Evolutionary conservation across 2,888 invertebrate genomes (phyloP).

Genomic region (Epirrhoe tristata): DNA sequence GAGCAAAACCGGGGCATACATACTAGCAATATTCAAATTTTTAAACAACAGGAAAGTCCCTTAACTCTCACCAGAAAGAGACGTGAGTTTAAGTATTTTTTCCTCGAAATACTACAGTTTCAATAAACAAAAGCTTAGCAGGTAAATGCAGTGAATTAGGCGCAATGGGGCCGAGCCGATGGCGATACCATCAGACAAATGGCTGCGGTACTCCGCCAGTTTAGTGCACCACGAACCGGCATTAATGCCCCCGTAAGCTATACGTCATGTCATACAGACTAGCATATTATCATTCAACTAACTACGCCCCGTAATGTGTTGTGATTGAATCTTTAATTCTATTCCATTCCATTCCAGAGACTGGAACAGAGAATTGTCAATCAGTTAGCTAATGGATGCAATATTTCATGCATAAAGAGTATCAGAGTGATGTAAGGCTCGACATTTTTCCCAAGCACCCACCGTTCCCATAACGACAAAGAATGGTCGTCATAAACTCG

Average conservation of each 20-base stretch:
- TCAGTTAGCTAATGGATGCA: not conserved
- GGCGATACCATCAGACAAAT: slow-evolving; percentile 32
- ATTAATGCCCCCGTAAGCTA: not conserved
- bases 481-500: slow-evolving; percentile 32
- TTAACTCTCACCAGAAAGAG: too few species aligned
- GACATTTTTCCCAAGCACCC: slow-evolving; percentile 32
- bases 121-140: slow-evolving; percentile 8
- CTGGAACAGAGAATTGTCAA: not conserved
- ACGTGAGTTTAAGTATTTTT: not conserved
- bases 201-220: slow-evolving; percentile 6
- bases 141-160: slow-evolving; percentile 30
- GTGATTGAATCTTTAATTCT: too few species aligned
- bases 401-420: slow-evolving; percentile 15
- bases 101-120: not conserved
- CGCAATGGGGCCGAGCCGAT: slow-evolving; percentile 4
- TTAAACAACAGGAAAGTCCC: too few species aligned
- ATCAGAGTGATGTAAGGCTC: slow-evolving; percentile 21
- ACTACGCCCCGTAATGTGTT: too few species aligned
- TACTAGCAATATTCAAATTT: too few species aligned
- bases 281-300: too few species aligned
- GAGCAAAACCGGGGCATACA: too few species aligned
- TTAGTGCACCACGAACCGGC: not conserved
- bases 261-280: too few species aligned
- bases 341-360: too few species aligned
- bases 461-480: slow-evolving; percentile 35